A percentile compares a stretch with the other conserved stretches of the same genome.
Evolutionary conservation across 1,140 invertebrate genomes (phyloP).

Genomic region (Eumeta japonica): DNA sequence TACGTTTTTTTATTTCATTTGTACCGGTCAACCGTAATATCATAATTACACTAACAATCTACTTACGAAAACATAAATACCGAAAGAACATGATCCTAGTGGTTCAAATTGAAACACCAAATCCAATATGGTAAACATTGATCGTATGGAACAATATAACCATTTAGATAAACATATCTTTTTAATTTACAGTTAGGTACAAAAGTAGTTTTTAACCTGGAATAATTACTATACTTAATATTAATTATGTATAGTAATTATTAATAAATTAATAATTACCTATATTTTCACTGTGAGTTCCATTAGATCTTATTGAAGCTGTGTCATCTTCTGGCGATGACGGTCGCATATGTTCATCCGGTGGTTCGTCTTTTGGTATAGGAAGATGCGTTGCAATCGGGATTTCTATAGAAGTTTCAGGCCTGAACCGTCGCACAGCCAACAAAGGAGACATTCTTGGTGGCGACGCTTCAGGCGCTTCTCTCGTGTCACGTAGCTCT

Average conservation of each 20-base stretch:
- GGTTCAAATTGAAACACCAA: too few relatives aligned
- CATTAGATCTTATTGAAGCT: conserved; percentile 52
- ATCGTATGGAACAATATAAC: too few relatives aligned
- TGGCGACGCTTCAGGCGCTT: conserved; percentile 45
- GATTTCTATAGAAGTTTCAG: conserved; percentile 35
- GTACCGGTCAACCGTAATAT: too few relatives aligned
- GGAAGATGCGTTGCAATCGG: conserved; percentile 43
- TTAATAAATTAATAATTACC: conserved; percentile 21
- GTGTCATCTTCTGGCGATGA: conserved; percentile 53
- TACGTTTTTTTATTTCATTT: too few relatives aligned
- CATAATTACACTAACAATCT: too few relatives aligned
- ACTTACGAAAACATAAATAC: too few relatives aligned
- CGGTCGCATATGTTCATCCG: conserved; percentile 50
- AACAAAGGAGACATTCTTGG: conserved; percentile 51
- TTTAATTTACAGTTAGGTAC: not conserved
- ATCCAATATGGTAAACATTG: too few relatives aligned
- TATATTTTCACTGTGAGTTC: conserved; percentile 51
- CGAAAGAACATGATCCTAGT: too few relatives aligned
- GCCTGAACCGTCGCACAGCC: conserved; percentile 46
- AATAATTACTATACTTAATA: not conserved
- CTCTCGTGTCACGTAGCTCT: conserved; percentile 30
- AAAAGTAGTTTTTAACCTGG: not conserved
- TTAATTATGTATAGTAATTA: not conserved
- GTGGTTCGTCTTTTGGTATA: conserved; percentile 54
- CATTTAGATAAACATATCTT: too few relatives aligned